A percentile compares a stretch with the other conserved stretches of the same genome.
Conservation (phyloP, 1,140 invertebrate genomes). For the Dinothrombium tinctorium region DNA sequence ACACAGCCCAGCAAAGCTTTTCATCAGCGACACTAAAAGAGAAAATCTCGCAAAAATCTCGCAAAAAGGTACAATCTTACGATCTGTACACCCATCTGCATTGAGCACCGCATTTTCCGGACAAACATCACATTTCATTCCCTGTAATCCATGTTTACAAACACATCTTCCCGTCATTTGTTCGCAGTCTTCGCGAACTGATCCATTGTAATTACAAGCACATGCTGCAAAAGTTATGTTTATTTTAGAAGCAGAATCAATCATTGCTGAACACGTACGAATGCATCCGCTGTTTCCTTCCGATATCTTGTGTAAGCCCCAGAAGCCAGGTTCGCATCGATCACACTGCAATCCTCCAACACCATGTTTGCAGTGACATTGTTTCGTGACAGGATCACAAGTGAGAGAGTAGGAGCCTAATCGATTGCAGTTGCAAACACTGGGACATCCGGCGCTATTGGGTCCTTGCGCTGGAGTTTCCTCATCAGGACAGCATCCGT, state of each 20-base stretch:
- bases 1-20: not conserved
- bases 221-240: constrained; percentile 1
- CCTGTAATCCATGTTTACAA: constrained; percentile 43
- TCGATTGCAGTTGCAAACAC: constrained; percentile 23
- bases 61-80: constrained; percentile 22
- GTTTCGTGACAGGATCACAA: constrained; percentile 50
- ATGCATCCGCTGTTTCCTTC: constrained; percentile 51
- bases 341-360: constrained; percentile 60
- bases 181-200: constrained; percentile 50
- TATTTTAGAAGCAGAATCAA: not conserved
- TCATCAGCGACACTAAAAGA: not conserved
- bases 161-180: constrained; percentile 41
- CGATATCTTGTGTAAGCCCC: constrained; percentile 62
- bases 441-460: constrained; percentile 49
- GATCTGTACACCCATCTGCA: constrained; percentile 45
- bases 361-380: constrained; percentile 60
- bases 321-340: constrained; percentile 52
- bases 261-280: not conserved
- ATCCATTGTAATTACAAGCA: constrained; percentile 44
- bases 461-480: constrained; percentile 52
- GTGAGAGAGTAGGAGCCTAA: constrained; percentile 31
- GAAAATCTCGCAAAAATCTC: not conserved
- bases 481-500: constrained; percentile 57
- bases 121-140: constrained; percentile 57
- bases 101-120: constrained; percentile 42